Evolutionary conservation across 2,888 invertebrate genomes (phyloP).

Genomic region (Petrolisthes manimaculis): DNA sequence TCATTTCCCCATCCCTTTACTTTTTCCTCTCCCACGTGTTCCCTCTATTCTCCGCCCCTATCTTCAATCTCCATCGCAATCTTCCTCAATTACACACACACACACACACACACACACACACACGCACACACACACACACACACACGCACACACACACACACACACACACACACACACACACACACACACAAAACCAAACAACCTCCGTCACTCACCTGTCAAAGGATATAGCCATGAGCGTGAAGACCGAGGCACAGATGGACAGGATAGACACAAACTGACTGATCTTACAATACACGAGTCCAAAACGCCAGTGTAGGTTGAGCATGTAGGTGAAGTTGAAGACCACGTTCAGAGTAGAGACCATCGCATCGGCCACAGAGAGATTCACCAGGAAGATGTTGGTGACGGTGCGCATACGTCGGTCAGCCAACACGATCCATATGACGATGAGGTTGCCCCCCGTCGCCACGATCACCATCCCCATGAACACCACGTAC

Average conservation of each 20-base stretch:
- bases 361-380: slow-evolving; percentile 95
- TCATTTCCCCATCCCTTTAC: too few relatives aligned
- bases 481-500: slow-evolving; percentile 87
- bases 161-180: too few relatives aligned
- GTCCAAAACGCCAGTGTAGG: slow-evolving; percentile 95
- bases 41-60: too few relatives aligned
- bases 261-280: slow-evolving; percentile 94
- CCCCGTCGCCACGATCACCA: slow-evolving; percentile 92
- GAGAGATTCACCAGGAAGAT: slow-evolving; percentile 97
- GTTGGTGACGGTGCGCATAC: slow-evolving; percentile 97
- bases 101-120: too few relatives aligned
- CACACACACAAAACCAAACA: too few relatives aligned
- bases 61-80: too few relatives aligned
- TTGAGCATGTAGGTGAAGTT: slow-evolving; percentile 97
- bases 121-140: too few relatives aligned
- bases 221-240: slow-evolving; percentile 95
- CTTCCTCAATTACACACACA: too few relatives aligned
- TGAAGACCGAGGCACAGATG: slow-evolving; percentile 94
- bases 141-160: too few relatives aligned
- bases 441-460: slow-evolving; percentile 98
- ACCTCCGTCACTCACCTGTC: slow-evolving; percentile 93
- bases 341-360: slow-evolving; percentile 94
- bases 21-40: too few relatives aligned
- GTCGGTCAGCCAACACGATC: slow-evolving; percentile 92
- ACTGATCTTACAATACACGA: slow-evolving; percentile 93